Conservation (phyloP, 2,888 invertebrate genomes). For the Andrena dorsata region DNA sequence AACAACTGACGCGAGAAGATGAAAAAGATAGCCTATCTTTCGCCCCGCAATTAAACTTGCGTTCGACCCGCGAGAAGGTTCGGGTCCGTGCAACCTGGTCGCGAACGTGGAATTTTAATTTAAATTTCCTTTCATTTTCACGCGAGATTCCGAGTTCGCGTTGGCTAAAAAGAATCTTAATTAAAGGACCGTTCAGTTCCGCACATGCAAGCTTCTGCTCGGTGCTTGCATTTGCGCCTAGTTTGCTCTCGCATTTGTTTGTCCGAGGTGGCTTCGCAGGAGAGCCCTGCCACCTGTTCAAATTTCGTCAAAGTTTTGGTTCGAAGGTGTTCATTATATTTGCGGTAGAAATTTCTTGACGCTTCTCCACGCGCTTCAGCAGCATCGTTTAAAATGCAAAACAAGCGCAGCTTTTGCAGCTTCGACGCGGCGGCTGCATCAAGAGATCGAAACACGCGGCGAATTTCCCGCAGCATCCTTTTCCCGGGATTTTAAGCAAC, state of each 20-base stretch:
- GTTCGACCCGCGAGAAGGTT: neutral
- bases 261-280: neutral
- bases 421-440: too few species aligned
- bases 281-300: too few species aligned
- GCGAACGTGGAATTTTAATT: neutral
- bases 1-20: neutral
- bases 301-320: too few species aligned
- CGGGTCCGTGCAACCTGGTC: neutral
- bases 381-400: too few species aligned
- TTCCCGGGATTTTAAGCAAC: constrained; percentile 54
- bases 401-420: too few species aligned
- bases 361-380: too few species aligned
- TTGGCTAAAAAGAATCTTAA: constrained; percentile 5
- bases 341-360: too few species aligned
- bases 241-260: neutral
- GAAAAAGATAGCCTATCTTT: neutral
- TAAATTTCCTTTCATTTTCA: neutral
- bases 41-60: neutral
- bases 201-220: neutral
- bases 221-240: neutral
- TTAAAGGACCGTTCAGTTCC: constrained; percentile 12
- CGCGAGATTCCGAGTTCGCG: neutral
- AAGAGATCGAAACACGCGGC: neutral
- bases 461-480: neutral
- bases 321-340: too few species aligned